Percentiles rank a stretch among this genome's conserved stretches.
These are phyloP conservation scores for Erpornis zantholeuca DNA, from an alignment of 2,113 vertebrate species.

Conservation along the genomic window DNA sequence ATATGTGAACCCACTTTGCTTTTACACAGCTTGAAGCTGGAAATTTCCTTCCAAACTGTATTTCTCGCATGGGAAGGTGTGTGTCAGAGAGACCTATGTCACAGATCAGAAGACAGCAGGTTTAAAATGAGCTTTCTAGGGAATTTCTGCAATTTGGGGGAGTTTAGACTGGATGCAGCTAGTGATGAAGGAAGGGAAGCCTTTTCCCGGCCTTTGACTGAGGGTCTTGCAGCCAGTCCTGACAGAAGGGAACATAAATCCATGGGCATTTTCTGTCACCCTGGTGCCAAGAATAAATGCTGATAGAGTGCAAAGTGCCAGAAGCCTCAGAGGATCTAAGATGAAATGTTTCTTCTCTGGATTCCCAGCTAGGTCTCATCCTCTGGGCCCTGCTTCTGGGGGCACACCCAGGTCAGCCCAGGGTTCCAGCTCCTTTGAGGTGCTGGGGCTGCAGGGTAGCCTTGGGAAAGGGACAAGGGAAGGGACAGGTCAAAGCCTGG, in stretches of 20 bases:
- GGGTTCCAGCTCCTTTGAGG: neutral
- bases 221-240: neutral
- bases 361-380: neutral
- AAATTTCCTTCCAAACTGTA: neutral
- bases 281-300: neutral
- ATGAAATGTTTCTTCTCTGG: neutral
- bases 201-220: neutral
- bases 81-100: neutral
- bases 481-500: neutral
- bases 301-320: slow-evolving; percentile 8
- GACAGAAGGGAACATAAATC: neutral
- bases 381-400: fast-evolving
- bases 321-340: neutral
- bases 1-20: neutral
- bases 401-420: neutral
- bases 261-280: neutral
- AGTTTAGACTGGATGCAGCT: neutral
- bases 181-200: neutral
- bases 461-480: neutral
- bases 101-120: neutral
- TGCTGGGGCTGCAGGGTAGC: neutral
- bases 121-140: neutral
- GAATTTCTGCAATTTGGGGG: neutral
- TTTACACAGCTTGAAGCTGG: neutral
- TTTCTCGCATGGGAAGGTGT: neutral